Evolutionary conservation across 1,140 invertebrate genomes (phyloP).

Genomic region (Zaprionus lachaisei): DNA sequence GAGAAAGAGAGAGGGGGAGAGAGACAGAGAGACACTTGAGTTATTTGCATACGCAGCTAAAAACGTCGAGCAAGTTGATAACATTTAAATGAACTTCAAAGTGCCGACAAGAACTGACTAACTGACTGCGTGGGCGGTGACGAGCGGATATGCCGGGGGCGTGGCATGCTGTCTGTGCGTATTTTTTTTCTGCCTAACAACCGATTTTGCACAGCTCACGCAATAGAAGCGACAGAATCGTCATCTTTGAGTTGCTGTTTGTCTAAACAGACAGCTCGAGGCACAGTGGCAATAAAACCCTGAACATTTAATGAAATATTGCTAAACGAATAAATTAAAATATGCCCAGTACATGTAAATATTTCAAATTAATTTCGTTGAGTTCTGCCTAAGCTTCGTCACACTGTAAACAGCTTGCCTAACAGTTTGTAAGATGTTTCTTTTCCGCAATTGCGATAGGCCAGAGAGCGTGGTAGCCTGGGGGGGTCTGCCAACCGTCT

Average conservation of each 20-base stretch:
- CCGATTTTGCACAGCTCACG: constrained; percentile 32
- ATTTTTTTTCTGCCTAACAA: constrained; percentile 33
- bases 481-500: constrained; percentile 18
- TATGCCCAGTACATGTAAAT: not conserved
- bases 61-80: constrained; percentile 74
- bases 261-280: constrained; percentile 32
- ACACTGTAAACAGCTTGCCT: constrained; percentile 24
- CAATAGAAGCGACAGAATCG: constrained; percentile 5
- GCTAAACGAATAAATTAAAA: too few species aligned
- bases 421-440: constrained; percentile 17
- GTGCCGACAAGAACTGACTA: constrained; percentile 57
- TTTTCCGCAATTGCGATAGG: not conserved
- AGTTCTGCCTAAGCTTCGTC: not conserved
- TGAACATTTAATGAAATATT: too few species aligned
- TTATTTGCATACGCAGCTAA: constrained; percentile 77
- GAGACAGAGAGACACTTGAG: constrained; percentile 45
- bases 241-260: constrained; percentile 26
- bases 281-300: constrained; percentile 18
- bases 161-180: constrained; percentile 20
- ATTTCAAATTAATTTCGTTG: not conserved
- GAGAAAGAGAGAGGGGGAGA: not conserved
- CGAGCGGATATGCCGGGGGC: not conserved
- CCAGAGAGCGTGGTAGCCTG: not conserved
- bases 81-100: constrained; percentile 84
- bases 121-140: constrained; percentile 29